These are phyloP conservation scores for Cygnus buccinator DNA, from an alignment of 2,113 vertebrate genomes.

Conservation along the genomic window DNA sequence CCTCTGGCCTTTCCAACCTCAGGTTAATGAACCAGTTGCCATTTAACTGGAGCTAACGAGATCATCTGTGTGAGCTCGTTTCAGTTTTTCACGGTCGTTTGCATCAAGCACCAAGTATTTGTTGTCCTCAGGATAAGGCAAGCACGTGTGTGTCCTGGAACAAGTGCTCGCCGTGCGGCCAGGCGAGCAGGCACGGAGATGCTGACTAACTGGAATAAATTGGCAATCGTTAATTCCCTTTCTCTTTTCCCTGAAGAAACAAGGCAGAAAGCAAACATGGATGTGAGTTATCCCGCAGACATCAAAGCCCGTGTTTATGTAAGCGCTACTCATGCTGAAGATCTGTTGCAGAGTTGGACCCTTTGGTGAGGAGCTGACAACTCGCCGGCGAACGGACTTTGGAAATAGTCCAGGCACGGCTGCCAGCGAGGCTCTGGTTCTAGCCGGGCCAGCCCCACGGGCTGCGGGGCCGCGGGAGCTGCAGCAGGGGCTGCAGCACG, in stretches of 20 bases:
- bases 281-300: not conserved
- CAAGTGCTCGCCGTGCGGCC: not conserved
- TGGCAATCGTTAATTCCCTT: not conserved
- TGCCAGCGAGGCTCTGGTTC: not conserved
- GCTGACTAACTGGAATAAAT: not conserved
- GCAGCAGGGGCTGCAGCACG: not conserved
- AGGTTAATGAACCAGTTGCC: not conserved
- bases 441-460: fast-evolving
- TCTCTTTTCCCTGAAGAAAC: not conserved
- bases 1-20: not conserved
- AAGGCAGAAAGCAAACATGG: not conserved
- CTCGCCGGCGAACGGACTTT: fast-evolving
- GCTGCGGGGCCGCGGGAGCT: not conserved
- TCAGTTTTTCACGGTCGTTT: not conserved
- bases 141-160: conserved; percentile 9
- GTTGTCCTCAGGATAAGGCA: not conserved
- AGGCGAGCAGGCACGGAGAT: not conserved
- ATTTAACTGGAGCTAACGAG: not conserved
- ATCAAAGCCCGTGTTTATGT: not conserved
- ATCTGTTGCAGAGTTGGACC: not conserved
- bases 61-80: not conserved
- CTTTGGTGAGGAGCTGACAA: not conserved
- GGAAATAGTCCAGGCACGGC: not conserved
- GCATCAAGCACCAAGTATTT: conserved; percentile 13
- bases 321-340: not conserved